Evolutionary conservation across 2,797 vertebrate species (phyloP).

Genomic region (Mormyrops attenuatus): DNA sequence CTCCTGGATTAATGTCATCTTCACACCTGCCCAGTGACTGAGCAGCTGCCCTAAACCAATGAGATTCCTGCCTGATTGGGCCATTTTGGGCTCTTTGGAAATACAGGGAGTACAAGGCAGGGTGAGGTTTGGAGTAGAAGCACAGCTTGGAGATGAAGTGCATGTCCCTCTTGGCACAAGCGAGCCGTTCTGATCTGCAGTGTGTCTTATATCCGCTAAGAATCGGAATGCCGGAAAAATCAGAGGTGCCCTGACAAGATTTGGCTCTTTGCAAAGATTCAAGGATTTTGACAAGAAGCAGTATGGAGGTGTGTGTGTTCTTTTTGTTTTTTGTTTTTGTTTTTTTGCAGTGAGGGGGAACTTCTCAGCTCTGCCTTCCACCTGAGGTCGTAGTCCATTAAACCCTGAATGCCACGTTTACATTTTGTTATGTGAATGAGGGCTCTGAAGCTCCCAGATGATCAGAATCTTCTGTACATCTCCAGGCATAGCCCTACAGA

Average conservation of each 20-base stretch:
- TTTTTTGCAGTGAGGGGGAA: not conserved
- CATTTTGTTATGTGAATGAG: constrained; percentile 4
- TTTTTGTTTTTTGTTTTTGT: not conserved
- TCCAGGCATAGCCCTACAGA: constrained; percentile 14
- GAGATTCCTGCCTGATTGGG: not conserved
- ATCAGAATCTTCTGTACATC: constrained; percentile 22
- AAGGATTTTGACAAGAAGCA: not conserved
- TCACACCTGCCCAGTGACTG: not conserved
- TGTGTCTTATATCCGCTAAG: not conserved
- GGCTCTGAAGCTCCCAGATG: constrained; percentile 2
- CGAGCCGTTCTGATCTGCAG: not conserved
- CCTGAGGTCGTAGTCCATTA: not conserved
- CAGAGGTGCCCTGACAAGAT: not conserved
- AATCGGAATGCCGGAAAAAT: not conserved
- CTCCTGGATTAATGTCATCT: not conserved
- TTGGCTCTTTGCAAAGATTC: not conserved
- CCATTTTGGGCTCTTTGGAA: not conserved
- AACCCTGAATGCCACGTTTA: constrained; percentile 4
- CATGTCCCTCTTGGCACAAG: not conserved
- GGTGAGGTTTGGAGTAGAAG: not conserved
- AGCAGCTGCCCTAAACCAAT: not conserved
- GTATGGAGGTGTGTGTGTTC: not conserved
- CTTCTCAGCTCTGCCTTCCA: not conserved
- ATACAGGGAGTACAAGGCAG: not conserved
- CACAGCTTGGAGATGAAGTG: not conserved